Conservation (phyloP, 2,113 vertebrate species). For the Thalassarche chlororhynchos region DNA sequence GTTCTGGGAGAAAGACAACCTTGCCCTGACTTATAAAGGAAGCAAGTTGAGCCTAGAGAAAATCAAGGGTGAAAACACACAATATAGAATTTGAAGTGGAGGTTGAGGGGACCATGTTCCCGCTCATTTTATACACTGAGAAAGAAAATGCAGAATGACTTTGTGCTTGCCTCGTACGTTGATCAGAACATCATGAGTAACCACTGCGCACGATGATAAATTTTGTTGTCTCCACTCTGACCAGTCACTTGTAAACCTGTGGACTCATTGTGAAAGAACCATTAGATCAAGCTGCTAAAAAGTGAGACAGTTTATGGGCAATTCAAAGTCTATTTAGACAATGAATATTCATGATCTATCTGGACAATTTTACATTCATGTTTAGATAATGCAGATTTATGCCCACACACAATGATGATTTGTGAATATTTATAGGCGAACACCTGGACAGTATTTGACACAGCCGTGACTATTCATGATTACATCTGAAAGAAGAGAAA, state of each 20-base stretch:
- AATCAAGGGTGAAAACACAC: not conserved
- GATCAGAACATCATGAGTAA: not conserved
- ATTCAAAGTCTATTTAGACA: conserved; percentile 18
- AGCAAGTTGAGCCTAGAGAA: not conserved
- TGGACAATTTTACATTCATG: conserved; percentile 54
- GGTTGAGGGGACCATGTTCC: not conserved
- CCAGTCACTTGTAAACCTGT: not conserved
- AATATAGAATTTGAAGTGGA: not conserved
- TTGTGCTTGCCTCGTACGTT: not conserved
- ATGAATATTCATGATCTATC: conserved; percentile 56
- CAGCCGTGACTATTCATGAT: not conserved
- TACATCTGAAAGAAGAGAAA: not conserved
- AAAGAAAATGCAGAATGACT: not conserved
- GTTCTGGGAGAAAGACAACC: not conserved
- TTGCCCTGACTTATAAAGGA: not conserved
- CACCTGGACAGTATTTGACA: conserved; percentile 60
- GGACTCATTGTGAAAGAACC: not conserved
- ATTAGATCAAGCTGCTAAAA: conserved; percentile 23
- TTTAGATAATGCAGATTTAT: conserved; percentile 61
- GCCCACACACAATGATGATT: conserved; percentile 52
- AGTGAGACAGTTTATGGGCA: not conserved
- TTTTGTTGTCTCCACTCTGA: not conserved
- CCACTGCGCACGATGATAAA: not conserved
- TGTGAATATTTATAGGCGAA: conserved; percentile 63
- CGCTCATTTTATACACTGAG: not conserved